A percentile compares a stretch with the other conserved stretches of the same genome.
Evolutionary conservation across 92 coral and sea anemone species (phyloP).

Genomic region (Porites divaricata): DNA sequence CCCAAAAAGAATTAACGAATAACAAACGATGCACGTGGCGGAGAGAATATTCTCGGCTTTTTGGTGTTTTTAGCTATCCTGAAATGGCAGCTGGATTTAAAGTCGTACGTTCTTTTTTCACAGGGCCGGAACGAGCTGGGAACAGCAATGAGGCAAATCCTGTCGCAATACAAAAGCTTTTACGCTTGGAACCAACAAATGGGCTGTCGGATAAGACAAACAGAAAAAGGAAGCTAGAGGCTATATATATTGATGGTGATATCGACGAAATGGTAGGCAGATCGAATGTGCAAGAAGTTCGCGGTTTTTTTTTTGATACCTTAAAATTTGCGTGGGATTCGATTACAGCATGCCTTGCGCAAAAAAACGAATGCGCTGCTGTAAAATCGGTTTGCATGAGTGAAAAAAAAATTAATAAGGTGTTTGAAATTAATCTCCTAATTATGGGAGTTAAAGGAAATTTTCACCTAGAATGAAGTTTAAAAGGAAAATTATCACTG

Average conservation of each 20-base stretch:
- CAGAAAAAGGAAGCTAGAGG: slow-evolving; percentile 25
- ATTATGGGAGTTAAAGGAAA: not conserved
- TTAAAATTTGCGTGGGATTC: too few relatives aligned
- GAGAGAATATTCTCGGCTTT: not conserved
- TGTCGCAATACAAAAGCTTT: not conserved
- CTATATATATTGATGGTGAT: not conserved
- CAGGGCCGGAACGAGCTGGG: not conserved
- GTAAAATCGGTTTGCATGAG: too few relatives aligned
- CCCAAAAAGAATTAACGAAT: not conserved
- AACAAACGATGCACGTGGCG: not conserved
- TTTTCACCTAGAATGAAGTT: not conserved
- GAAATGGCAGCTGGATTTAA: slow-evolving; percentile 7
- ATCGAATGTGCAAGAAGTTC: not conserved
- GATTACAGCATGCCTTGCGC: too few relatives aligned
- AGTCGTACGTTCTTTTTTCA: not conserved
- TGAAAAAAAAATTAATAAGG: not conserved
- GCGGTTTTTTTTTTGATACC: too few relatives aligned
- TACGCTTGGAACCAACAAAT: not conserved
- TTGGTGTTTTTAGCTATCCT: not conserved
- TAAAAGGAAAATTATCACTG: too few relatives aligned
- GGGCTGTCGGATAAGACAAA: not conserved
- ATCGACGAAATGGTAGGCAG: not conserved
- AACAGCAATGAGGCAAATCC: not conserved
- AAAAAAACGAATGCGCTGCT: too few relatives aligned
- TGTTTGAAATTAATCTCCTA: not conserved